These are phyloP conservation scores for Octomys mimax DNA, from an alignment of 2,797 vertebrate genomes.

Conservation along the genomic window DNA sequence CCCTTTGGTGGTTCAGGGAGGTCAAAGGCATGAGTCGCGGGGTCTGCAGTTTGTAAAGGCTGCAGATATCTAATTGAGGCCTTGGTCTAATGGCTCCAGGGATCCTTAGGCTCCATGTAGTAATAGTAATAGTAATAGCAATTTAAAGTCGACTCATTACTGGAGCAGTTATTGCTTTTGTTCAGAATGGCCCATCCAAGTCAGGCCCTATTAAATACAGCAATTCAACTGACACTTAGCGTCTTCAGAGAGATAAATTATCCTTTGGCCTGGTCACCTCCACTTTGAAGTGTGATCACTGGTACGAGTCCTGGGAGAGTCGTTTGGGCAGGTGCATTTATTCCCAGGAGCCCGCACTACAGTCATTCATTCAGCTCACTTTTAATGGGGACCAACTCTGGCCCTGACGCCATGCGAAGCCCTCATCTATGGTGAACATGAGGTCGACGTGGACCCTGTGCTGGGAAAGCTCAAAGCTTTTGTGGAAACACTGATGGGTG, in stretches of 20 bases:
- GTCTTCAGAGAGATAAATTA: constrained; percentile 79
- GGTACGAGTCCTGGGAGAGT: constrained; percentile 56
- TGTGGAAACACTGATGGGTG: background rate
- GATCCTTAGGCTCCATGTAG: background rate
- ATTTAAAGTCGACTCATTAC: constrained; percentile 78
- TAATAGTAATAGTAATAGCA: constrained; percentile 70
- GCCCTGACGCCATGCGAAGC: background rate
- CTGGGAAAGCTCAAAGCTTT: background rate
- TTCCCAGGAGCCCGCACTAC: background rate
- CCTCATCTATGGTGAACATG: background rate
- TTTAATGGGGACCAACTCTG: background rate
- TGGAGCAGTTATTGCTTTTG: constrained; percentile 78
- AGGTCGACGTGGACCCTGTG: background rate
- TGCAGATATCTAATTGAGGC: constrained; percentile 24
- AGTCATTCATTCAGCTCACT: background rate
- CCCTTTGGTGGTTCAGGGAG: background rate
- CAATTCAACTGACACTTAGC: constrained; percentile 78
- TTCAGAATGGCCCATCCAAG: constrained; percentile 79
- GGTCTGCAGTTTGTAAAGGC: background rate
- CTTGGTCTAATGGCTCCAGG: constrained; percentile 38
- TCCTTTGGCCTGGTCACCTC: constrained; percentile 78
- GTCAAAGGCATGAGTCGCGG: background rate
- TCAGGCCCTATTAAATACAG: constrained; percentile 82
- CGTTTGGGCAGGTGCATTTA: background rate
- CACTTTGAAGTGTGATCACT: constrained; percentile 70